Conservation (phyloP, 2,113 vertebrate genomes). For the Helogale parvula region DNA sequence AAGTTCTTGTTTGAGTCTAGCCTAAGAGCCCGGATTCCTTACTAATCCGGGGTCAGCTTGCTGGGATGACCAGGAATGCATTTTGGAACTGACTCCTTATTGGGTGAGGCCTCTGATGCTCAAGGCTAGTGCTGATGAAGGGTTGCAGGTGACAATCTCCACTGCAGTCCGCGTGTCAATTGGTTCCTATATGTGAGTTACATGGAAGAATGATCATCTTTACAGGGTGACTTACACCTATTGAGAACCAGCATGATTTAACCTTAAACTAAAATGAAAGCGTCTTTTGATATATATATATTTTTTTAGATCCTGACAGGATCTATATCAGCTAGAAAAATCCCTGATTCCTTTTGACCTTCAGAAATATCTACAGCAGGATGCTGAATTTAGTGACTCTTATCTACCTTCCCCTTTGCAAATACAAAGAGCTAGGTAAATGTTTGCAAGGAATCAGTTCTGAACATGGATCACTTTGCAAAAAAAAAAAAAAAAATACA, state of each 20-base stretch:
- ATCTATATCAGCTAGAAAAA: not conserved
- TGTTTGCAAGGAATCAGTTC: not conserved
- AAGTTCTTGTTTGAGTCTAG: not conserved
- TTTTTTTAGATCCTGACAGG: not conserved
- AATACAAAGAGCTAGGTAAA: constrained; percentile 41
- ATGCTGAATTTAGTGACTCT: not conserved
- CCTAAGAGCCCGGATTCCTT: not conserved
- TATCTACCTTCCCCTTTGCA: not conserved
- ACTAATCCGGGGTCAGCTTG: not conserved
- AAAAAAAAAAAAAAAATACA: not conserved
- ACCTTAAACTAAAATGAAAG: not conserved
- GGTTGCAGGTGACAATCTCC: not conserved
- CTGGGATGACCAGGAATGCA: not conserved
- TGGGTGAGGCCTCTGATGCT: not conserved
- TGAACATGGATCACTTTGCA: not conserved
- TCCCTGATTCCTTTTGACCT: constrained; percentile 18
- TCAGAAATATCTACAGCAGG: not conserved
- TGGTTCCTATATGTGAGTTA: not conserved
- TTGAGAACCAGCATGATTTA: not conserved
- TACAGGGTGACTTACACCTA: not conserved
- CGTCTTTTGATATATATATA: not conserved
- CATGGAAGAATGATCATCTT: not conserved
- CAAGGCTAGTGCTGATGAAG: not conserved
- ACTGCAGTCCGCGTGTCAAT: not conserved
- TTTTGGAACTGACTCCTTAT: not conserved